Evolutionary conservation across 2,113 vertebrate genomes (phyloP), one percentile per base, ranked within the genome.

Genomic region (Pelvicachromis taeniatus): DNA sequence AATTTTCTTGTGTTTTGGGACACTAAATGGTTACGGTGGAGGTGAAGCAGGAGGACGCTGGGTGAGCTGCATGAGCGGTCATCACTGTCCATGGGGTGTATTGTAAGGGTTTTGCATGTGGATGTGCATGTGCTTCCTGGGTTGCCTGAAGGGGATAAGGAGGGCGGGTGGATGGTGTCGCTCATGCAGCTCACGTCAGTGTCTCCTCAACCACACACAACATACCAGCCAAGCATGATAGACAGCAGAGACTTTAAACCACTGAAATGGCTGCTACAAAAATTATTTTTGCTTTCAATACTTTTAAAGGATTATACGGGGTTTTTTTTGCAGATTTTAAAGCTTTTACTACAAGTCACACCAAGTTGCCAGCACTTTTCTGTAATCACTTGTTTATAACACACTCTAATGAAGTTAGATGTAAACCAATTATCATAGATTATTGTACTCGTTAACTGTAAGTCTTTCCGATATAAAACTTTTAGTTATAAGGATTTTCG

Each of bases 51-150:
- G 81, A 82, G 75, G 85, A 87, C 79, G 61, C 19, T 63, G 19
- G 68, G 53, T 17, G 40, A 78, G 83, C 91, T 94, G 94, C 92
- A 94, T 94, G 92, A 94, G 91, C 75, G 84, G 89, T 33, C 42
- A 7, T 50, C 26, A 26, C 82, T 35, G 68, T 17, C 65, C n/a
- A 35, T 2, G 63, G 85, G 82, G 78, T 83, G 31, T n/a, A 13
- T 58, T 35, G 6, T 42, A 14, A 33, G 83, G 91, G 68, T 84
- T 58, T 88, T 95, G 96, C 96, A 96, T 96, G 96, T 94, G 90
- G 83, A 92, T 93, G 89, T 96, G 96, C 96, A 96, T 96, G 96
- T 87, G 80, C 87, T 82, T 88, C 85, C 85, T 85, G 83, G 84
- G 53, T 68, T 90, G 92, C 81, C 78, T 88, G 82, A 78, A 29